A percentile compares a stretch with the other conserved stretches of the same genome.
Evolutionary conservation across 2,888 invertebrate species (phyloP).

Genomic region (Quadriops clusia): DNA sequence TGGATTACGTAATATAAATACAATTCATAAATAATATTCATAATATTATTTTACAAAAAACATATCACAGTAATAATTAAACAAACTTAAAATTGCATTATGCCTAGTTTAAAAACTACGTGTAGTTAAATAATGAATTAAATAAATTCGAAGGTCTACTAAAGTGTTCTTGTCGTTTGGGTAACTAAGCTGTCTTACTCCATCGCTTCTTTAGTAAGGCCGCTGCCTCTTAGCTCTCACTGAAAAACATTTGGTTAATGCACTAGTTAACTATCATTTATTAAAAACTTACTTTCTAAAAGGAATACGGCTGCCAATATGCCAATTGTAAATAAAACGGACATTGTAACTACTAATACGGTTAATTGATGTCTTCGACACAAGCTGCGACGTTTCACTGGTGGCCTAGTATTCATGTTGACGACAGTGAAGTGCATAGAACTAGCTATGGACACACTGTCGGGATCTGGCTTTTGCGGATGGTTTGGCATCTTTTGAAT

Average conservation of each 20-base stretch:
- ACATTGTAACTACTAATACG: constrained; percentile 72
- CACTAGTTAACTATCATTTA: no score
- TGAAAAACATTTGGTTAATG: no score
- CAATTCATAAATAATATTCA: no score
- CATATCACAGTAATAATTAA: no score
- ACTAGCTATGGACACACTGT: constrained; percentile 66
- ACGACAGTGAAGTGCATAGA: constrained; percentile 81
- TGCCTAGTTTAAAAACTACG: no score
- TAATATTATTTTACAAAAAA: no score
- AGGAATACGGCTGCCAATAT: constrained; percentile 71
- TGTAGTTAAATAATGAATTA: no score
- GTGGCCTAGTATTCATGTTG: constrained; percentile 49
- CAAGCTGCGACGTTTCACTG: constrained; percentile 47
- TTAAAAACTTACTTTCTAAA: constrained; percentile 72
- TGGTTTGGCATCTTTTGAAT: constrained; percentile 11
- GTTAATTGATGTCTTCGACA: constrained; percentile 71
- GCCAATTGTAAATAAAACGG: constrained; percentile 67
- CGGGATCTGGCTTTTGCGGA: constrained; percentile 36
- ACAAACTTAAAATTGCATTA: no score
- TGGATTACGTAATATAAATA: no score
- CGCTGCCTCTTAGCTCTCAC: constrained; percentile 33
- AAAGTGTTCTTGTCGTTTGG: constrained; percentile 9
- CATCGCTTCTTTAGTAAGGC: constrained; percentile 23
- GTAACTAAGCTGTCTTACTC: no score
- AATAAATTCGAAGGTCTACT: constrained; percentile 4